phyloP scores from a whole-genome alignment of 2,113 vertebrate genomes.

The Coptodon bakossiorum region DNA sequence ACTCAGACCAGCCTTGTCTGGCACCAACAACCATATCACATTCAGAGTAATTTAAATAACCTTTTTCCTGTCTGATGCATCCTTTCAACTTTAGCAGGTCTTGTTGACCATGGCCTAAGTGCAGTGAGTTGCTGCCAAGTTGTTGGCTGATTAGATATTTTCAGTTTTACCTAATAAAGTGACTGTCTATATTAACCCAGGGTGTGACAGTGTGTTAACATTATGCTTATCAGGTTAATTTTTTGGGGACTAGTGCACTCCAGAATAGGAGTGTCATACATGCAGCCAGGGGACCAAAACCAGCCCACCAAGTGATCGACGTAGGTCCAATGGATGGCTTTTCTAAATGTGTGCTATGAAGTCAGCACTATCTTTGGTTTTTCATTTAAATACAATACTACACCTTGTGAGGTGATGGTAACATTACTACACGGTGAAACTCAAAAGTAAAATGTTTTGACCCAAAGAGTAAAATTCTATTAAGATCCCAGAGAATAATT shows the following conservation, averaged over 20 bases:
- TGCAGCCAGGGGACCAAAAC: background rate
- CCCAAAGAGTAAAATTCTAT: background rate
- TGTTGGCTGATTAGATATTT: background rate
- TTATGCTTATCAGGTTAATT: background rate
- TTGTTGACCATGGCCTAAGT: background rate
- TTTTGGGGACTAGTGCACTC: background rate
- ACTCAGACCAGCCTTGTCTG: background rate
- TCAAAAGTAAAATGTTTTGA: background rate
- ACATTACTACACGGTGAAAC: background rate
- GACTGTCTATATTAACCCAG: background rate
- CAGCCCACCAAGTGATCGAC: rapidly evolving
- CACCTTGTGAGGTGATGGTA: background rate
- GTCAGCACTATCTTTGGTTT: background rate
- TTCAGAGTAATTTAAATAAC: background rate
- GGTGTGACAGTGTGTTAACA: background rate
- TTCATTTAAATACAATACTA: background rate
- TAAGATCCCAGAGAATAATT: background rate
- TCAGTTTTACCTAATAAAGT: background rate
- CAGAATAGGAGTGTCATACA: background rate
- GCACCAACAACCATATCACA: background rate
- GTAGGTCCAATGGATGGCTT: background rate
- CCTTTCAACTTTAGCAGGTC: background rate
- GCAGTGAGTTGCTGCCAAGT: background rate
- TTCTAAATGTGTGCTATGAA: background rate
- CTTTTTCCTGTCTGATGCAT: background rate